These are phyloP conservation scores for Rhinichthys osculus DNA, from an alignment of 2,797 vertebrate species.

Conservation along the genomic window DNA sequence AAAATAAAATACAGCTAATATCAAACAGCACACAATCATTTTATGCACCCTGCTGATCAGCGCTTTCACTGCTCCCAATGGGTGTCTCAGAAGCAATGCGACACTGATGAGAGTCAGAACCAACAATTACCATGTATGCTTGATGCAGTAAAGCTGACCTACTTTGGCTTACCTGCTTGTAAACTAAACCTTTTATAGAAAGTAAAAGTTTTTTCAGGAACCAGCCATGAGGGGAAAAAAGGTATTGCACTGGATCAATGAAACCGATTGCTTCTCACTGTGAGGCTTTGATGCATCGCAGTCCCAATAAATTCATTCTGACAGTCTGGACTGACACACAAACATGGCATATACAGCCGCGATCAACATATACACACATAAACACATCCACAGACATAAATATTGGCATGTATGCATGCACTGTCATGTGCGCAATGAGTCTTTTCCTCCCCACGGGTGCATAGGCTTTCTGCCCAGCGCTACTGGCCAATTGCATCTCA, in stretches of 20 bases:
- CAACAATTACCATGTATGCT: slow-evolving; percentile 24
- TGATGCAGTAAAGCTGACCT: slow-evolving; percentile 38
- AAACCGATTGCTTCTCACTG: slow-evolving; percentile 45
- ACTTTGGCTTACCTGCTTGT: slow-evolving; percentile 44
- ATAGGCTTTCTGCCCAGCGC: slow-evolving; percentile 19
- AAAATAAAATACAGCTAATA: slow-evolving; percentile 34
- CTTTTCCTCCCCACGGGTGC: slow-evolving; percentile 16
- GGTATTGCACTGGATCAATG: slow-evolving; percentile 44
- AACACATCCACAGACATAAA: slow-evolving; percentile 16
- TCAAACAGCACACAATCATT: slow-evolving; percentile 49
- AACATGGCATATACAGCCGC: neutral
- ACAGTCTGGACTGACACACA: slow-evolving; percentile 8
- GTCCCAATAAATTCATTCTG: slow-evolving; percentile 47
- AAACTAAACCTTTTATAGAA: slow-evolving; percentile 13
- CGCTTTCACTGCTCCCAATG: slow-evolving; percentile 29
- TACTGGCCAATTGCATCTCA: slow-evolving; percentile 26
- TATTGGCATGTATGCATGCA: neutral
- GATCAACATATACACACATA: slow-evolving; percentile 17
- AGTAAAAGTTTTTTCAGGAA: slow-evolving; percentile 21
- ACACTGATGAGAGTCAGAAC: slow-evolving; percentile 30
- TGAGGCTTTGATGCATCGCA: slow-evolving; percentile 29
- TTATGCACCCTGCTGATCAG: slow-evolving; percentile 49
- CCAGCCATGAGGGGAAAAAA: slow-evolving; percentile 9
- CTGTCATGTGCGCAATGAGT: slow-evolving; percentile 9
- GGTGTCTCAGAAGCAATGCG: slow-evolving; percentile 30